Conservation (phyloP, 1,140 invertebrate genomes). For the Riptortus pedestris region DNA sequence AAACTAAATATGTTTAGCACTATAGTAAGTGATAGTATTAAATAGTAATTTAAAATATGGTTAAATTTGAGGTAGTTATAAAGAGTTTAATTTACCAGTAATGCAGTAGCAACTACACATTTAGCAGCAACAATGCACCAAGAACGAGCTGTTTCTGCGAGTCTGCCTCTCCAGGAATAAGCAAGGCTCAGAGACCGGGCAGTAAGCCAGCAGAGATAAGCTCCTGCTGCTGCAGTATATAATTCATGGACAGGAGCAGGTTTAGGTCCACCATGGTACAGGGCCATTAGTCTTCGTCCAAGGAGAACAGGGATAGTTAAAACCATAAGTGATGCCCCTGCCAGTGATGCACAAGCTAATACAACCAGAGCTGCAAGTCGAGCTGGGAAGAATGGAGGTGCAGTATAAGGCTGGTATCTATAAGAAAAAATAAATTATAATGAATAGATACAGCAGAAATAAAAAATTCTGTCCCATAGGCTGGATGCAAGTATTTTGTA, state of each 20-base stretch:
- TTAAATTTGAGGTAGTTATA: too few species aligned
- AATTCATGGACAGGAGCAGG: conserved; percentile 70
- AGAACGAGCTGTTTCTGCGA: conserved; percentile 27
- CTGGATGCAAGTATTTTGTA: too few species aligned
- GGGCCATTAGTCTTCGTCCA: conserved; percentile 73
- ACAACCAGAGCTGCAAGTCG: conserved; percentile 65
- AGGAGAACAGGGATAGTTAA: conserved; percentile 84
- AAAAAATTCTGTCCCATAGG: neutral
- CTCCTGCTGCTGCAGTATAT: conserved; percentile 87
- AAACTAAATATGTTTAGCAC: too few species aligned
- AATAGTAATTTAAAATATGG: too few species aligned
- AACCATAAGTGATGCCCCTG: conserved; percentile 67
- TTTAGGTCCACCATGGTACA: conserved; percentile 57
- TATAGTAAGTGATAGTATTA: too few species aligned
- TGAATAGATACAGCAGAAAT: neutral
- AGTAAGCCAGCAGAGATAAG: conserved; percentile 85
- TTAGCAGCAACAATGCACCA: conserved; percentile 49
- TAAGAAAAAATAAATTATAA: conserved; percentile 28
- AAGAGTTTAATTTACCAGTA: conserved; percentile 43
- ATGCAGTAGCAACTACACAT: conserved; percentile 59
- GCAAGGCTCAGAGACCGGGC: conserved; percentile 67
- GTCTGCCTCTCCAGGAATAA: conserved; percentile 70
- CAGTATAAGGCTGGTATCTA: conserved; percentile 78
- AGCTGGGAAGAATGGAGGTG: conserved; percentile 70
- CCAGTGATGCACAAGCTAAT: conserved; percentile 73